phyloP scores from a whole-genome alignment of 2,888 invertebrate genomes.

The Teinopalpus imperialis region DNA sequence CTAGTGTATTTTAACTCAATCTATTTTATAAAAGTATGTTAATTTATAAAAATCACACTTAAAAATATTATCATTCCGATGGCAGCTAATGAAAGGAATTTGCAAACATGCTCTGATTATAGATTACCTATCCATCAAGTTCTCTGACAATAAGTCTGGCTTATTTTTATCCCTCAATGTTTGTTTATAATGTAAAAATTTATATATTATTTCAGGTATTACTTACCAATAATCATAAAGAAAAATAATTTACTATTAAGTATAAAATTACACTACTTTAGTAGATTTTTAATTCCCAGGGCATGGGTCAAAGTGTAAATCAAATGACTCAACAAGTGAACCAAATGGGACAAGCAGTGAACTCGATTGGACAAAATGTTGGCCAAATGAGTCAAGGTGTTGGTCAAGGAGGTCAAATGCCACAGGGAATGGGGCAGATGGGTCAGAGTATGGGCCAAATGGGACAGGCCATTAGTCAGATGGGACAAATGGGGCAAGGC shows the following conservation, averaged over 20 bases:
- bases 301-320: constrained; percentile 71
- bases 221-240: too few relatives aligned
- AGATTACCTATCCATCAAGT: constrained; percentile 1
- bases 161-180: too few relatives aligned
- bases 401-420: constrained; percentile 68
- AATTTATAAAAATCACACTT: not conserved
- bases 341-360: constrained; percentile 71
- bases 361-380: constrained; percentile 69
- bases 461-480: constrained; percentile 78
- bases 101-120: constrained; percentile 3
- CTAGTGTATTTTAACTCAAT: too few relatives aligned
- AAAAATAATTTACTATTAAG: too few relatives aligned
- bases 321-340: constrained; percentile 78
- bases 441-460: constrained; percentile 71
- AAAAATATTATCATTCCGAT: not conserved
- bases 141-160: too few relatives aligned
- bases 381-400: constrained; percentile 76
- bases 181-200: too few relatives aligned
- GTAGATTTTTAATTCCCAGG: constrained; percentile 41
- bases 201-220: too few relatives aligned
- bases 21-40: too few relatives aligned
- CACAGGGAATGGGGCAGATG: constrained; percentile 72
- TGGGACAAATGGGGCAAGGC: constrained; percentile 78
- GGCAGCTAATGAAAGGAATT: not conserved
- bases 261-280: not conserved